Evolutionary conservation across 2,888 invertebrate genomes (phyloP), one percentile per base, ranked within the genome.

Genomic region (Pollenia angustigena): DNA sequence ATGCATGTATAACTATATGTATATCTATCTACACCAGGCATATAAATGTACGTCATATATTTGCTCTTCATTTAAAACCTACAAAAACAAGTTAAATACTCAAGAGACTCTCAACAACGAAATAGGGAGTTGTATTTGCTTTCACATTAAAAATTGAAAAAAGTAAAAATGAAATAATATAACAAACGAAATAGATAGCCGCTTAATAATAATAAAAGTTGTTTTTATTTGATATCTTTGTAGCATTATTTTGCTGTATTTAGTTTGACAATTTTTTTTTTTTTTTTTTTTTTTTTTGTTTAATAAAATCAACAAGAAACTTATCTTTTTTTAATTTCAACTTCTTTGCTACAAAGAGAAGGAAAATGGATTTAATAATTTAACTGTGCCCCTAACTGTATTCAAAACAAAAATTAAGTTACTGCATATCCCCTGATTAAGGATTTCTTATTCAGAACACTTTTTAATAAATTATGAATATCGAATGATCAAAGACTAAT

Each of bases 71-170:
- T 69, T 62, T 10, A 69, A 54, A 48, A 16, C 18, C 44, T 32
- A 32, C 32, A 32, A 56, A 44, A 60, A 23, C 48, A 74, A 64
- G 58, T 48, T 68, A 32, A 32, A 32, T 66, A 62, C 62, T 60
- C 8, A 16, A 58, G 40, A 79, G 32, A 46, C 62, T 32, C 66
- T 72, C 62, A 14, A 23, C 66, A 48, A 68, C 58, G 75, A 81
- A 62, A n/a, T 60, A 56, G 66, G 52, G 56, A 44, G 75, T 23
- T 75, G 42, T 81, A 58, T 82, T 82, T 69, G 52, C 81, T 75
- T 75, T 81, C 81, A 82, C 68, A 75, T 54, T 60, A 32, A 12
- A 32, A 62, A 12, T 48, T 40, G 2, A 64, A 3, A 46, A 62
- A 16, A 32, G 48, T 14, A 72, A 71, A 71, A 75, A 62, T 40